Base-by-base conservation (phyloP, 1,140 invertebrate genomes). In the Neodiprion pinetum region DNA sequence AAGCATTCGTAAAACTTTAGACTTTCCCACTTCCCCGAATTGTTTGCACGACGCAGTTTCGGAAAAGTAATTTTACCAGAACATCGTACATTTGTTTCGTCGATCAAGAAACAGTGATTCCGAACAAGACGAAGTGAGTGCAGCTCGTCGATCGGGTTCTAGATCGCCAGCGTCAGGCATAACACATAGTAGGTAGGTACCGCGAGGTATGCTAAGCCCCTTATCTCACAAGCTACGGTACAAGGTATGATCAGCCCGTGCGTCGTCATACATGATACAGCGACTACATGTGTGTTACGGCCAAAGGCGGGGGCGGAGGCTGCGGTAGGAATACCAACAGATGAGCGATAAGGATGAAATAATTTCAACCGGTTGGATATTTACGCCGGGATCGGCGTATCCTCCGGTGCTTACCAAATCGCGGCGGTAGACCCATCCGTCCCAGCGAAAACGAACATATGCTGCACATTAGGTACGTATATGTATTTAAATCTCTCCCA, bases 351-450 rank as follows among this genome's bases (percentile, higher is more conserved):
- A 85, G 86, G 86, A 86, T 87, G 83, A 83, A 86, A 86, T 86
- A 84, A 83, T 86, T 86, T 86, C 84, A 83, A 84, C 83, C 83
- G 86, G 82, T 86, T 85, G 86, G 83, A 83, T 82, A 82, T 85
- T 70, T 75, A 81, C 79, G 80, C 81, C 82, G 80, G 85, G 83
- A 86, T 85, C 84, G 84, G 82, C 85, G 85, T 84, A 85, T 80
- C 80, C 14, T n/a, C 4, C 14, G 61, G 1, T 66, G 14, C 21
- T 21, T 66, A 0, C 61, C 21, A 14, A 14, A 14, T 66, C 14
- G 1, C 61, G 2, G 61, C 61, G 61, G 21, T 14, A 66, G 61
- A 65, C 11, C 11, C 61, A 5, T 40, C 28, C 28, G 5, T 40
- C 28, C 28, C 28, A 40, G 28, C 28, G 5, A 40, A 40, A 40